phyloP scores from a whole-genome alignment of 2,797 vertebrate genomes.

The Chaetodon trifasciatus region DNA sequence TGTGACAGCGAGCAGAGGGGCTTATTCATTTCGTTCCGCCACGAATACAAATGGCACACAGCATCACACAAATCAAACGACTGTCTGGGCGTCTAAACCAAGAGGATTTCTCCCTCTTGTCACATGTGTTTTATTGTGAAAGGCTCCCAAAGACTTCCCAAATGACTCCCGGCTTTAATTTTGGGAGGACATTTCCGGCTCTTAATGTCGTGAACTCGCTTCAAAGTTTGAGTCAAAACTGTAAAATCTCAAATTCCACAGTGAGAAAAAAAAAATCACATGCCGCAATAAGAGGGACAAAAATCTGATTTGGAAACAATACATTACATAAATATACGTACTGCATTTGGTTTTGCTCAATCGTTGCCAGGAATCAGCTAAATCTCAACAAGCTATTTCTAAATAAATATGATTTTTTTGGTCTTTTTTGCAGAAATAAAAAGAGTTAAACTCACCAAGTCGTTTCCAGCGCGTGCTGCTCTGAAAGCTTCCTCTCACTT shows the following conservation, averaged over 20 bases:
- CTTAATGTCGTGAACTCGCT: neutral
- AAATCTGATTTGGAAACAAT: too few species aligned
- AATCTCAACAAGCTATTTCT: neutral
- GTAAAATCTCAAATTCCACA: neutral
- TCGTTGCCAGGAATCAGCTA: neutral
- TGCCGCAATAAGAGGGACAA: neutral
- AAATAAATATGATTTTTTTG: neutral
- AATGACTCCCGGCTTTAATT: neutral
- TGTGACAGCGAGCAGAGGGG: slow-evolving; percentile 65
- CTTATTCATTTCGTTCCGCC: slow-evolving; percentile 63
- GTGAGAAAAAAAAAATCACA: neutral
- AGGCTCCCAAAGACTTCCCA: neutral
- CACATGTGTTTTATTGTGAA: slow-evolving; percentile 49
- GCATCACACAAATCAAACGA: slow-evolving; percentile 64
- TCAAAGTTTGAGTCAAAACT: neutral
- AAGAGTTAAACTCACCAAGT: slow-evolving; percentile 58
- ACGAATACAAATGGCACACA: slow-evolving; percentile 55
- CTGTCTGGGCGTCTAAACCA: slow-evolving; percentile 19
- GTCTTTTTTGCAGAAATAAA: neutral
- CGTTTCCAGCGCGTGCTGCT: slow-evolving; percentile 7
- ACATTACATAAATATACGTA: neutral
- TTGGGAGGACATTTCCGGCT: neutral
- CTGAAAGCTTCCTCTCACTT: slow-evolving; percentile 19
- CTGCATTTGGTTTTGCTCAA: neutral
- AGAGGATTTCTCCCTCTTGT: slow-evolving; percentile 7